Evolutionary conservation across 2,797 vertebrate genomes (phyloP).

Genomic region (Acropternis orthonyx): DNA sequence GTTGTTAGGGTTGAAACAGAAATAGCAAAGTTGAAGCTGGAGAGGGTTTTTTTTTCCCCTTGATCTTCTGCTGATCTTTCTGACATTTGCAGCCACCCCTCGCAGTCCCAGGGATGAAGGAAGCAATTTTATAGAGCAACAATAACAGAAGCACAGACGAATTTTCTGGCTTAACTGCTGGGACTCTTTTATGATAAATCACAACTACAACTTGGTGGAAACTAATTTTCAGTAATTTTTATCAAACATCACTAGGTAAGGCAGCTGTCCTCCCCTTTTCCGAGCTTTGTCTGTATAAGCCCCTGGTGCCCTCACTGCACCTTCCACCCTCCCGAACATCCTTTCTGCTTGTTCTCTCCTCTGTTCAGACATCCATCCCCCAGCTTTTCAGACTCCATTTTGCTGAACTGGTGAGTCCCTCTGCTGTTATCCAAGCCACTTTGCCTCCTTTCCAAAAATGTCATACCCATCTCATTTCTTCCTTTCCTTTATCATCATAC

Average conservation of each 20-base stretch:
- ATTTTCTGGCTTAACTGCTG: neutral
- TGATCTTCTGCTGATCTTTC: neutral
- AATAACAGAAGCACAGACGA: neutral
- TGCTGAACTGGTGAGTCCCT: neutral
- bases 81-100: neutral
- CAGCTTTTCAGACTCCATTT: neutral
- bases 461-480: neutral
- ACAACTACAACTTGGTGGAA: neutral
- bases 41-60: neutral
- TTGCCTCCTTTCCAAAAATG: neutral
- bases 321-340: neutral
- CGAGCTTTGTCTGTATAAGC: neutral
- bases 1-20: neutral
- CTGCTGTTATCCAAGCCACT: neutral
- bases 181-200: neutral
- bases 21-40: neutral
- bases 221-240: neutral
- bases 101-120: neutral
- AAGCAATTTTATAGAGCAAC: neutral
- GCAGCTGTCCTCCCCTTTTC: neutral
- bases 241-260: neutral
- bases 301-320: neutral
- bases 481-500: neutral
- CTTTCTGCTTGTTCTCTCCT: neutral
- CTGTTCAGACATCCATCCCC: neutral